A percentile compares a stretch with the other conserved stretches of the same genome.
Conservation (phyloP, 1,140 invertebrate genomes). For the Neocloeon triangulifer region DNA sequence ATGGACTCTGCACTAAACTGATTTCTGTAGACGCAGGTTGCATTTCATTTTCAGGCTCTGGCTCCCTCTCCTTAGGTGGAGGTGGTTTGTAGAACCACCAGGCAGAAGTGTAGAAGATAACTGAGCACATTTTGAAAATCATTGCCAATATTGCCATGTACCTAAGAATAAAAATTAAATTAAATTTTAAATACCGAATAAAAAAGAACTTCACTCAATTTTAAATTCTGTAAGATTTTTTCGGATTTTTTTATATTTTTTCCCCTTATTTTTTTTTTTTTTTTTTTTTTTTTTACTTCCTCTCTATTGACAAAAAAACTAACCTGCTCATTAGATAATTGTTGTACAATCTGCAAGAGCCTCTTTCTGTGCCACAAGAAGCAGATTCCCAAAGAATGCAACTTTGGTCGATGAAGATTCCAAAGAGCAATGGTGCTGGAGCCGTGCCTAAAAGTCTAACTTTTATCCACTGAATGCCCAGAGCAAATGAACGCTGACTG, state of each 20-base stretch:
- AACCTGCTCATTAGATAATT: conserved; percentile 46
- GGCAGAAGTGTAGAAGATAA: background rate
- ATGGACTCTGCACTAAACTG: no score
- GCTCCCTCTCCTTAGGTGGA: background rate
- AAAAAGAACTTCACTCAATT: no score
- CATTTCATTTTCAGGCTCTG: background rate
- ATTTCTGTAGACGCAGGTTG: no score
- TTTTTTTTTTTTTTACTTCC: no score
- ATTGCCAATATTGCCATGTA: background rate
- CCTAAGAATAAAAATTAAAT: background rate
- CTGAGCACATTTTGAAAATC: background rate
- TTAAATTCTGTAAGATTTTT: no score
- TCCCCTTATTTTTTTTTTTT: no score
- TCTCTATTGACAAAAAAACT: no score
- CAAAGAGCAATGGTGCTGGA: conserved; percentile 66
- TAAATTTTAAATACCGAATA: no score
- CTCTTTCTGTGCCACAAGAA: conserved; percentile 24
- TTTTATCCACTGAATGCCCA: conserved; percentile 72
- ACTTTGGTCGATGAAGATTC: conserved; percentile 56
- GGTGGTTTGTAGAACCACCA: conserved; percentile 1
- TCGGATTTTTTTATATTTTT: no score
- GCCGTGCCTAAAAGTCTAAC: conserved; percentile 60
- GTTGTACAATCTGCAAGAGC: conserved; percentile 43
- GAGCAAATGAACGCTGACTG: conserved; percentile 60
- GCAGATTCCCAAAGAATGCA: conserved; percentile 49